Conservation (phyloP, 2,113 vertebrate species). For the Pipra filicauda region DNA sequence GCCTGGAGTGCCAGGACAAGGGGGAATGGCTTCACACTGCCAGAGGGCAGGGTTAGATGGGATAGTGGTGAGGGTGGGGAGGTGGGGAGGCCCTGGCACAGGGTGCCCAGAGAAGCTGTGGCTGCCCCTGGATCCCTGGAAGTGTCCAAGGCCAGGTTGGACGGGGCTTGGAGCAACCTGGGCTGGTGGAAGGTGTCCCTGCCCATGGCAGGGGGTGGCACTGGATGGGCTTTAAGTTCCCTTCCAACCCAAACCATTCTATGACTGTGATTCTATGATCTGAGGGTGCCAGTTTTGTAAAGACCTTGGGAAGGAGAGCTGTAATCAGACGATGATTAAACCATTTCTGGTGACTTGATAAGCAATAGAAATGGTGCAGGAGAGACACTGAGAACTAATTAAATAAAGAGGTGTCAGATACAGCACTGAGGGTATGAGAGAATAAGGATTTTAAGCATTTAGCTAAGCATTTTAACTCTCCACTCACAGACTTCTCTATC, state of each 20-base stretch:
- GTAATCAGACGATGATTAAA: neutral
- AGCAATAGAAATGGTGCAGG: neutral
- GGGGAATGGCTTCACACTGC: neutral
- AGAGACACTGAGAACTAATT: neutral
- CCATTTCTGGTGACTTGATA: neutral
- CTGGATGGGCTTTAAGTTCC: neutral
- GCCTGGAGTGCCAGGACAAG: neutral
- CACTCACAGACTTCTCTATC: neutral
- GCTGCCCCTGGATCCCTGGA: neutral
- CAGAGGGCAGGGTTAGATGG: neutral
- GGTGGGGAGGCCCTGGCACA: neutral
- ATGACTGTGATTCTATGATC: neutral
- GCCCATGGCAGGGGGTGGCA: neutral
- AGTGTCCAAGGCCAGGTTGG: neutral
- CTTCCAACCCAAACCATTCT: neutral
- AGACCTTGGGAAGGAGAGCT: neutral
- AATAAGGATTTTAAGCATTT: neutral
- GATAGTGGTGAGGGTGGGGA: neutral
- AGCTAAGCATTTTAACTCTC: neutral
- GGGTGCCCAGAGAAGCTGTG: neutral
- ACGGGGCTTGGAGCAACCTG: neutral
- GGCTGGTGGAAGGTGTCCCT: neutral
- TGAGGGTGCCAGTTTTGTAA: neutral
- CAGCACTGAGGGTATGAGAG: neutral
- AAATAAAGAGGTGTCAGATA: neutral